Evolutionary conservation across 2,888 invertebrate genomes (phyloP), one percentile per base, ranked within the genome.

Genomic region (Melikaiella ostensackeni): DNA sequence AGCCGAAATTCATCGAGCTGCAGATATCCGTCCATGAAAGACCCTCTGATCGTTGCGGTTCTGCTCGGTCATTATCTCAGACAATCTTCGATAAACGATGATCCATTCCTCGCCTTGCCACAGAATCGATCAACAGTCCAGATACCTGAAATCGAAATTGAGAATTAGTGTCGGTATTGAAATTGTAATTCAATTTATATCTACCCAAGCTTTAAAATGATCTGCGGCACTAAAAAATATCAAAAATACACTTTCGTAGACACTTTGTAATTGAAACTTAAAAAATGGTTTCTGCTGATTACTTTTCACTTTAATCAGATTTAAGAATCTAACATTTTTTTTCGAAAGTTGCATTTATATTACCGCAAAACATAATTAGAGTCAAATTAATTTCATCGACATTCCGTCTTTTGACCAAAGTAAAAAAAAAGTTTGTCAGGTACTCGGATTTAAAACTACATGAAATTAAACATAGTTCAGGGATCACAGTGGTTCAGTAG

Each of bases 131-230:
- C 70, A 70, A 70, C 27, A 46, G 70, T 70, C 70, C 70, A 70
- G 70, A 70, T 50, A 70, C 70, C 70, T 70, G 70, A 70, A 70
- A 70, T 70, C 70, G 50, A 70, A 70, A 70, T 70, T 70, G 50
- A 70, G 50, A 70, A 70, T 70, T 70, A 70, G 70, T 50, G 30
- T 50, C 42, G 42, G 50, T n/a, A n/a, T 6, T 50, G n/a, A 70
- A 30, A 33, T n/a, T 70, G 30, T 55, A 70, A 70, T 70, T 70
- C 30, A 50, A 70, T 70, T 50, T 50, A 38, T 24, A 66, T 24
- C 66, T 66, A 30, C 19, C 19, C 19, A 2, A 7, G 16, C 38
- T 35, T 11, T 21, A 33, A 35, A 63, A 62, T 30, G 7, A 8
- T 19, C 62, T 30, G 13, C 16, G 4, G 3, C 33, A 30, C 30